phyloP scores from a whole-genome alignment of 2,888 invertebrate species.

The Hydriomena furcata region DNA sequence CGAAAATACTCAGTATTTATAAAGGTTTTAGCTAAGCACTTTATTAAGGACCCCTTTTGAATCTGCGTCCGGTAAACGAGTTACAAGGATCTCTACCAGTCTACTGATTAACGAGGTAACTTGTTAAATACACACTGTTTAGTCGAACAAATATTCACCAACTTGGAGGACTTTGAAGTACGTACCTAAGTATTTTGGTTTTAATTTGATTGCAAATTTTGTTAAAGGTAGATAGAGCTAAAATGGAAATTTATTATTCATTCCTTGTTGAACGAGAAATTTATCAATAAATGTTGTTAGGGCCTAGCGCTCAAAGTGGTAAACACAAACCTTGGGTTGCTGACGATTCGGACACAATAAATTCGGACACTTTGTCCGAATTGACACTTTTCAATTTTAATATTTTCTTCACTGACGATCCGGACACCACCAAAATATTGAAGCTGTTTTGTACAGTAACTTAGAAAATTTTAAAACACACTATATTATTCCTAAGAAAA shows the following conservation, averaged over 20 bases:
- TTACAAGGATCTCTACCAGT: constrained; percentile 28
- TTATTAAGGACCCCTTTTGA: constrained; percentile 6
- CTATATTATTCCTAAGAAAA: too few species aligned
- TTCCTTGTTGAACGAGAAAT: too few species aligned
- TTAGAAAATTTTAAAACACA: too few species aligned
- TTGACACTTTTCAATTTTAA: too few species aligned
- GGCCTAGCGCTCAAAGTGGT: too few species aligned
- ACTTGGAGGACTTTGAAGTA: constrained; percentile 20
- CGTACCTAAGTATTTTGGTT: constrained; percentile 7
- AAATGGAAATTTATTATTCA: background rate
- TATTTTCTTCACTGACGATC: too few species aligned
- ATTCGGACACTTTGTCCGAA: too few species aligned
- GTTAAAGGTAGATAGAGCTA: background rate
- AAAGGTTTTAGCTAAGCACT: background rate
- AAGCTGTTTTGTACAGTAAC: too few species aligned
- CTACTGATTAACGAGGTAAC: constrained; percentile 32
- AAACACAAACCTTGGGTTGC: too few species aligned
- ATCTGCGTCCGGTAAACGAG: constrained; percentile 22
- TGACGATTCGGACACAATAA: too few species aligned
- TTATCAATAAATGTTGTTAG: too few species aligned
- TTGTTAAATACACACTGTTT: constrained; percentile 32
- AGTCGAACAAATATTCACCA: constrained; percentile 13
- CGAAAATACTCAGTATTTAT: background rate
- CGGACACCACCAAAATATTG: too few species aligned
- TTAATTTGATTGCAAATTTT: constrained; percentile 17